Evolutionary conservation across 2,797 vertebrate genomes (phyloP).

Genomic region (Netta rufina): DNA sequence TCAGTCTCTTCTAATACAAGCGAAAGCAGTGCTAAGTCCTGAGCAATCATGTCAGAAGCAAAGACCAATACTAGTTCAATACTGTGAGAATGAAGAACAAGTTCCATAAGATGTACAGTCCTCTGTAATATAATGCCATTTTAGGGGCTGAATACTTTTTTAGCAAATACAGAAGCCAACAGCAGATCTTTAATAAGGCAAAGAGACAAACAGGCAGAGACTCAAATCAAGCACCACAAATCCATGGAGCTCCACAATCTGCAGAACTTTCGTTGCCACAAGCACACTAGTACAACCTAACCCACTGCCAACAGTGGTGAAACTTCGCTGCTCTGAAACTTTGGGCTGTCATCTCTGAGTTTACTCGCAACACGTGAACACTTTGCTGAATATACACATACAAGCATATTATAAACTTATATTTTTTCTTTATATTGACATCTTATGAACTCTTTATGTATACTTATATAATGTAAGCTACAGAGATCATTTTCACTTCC

Average conservation of each 20-base stretch:
- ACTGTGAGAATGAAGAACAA: background rate
- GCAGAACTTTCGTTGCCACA: fast-evolving
- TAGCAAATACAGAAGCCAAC: background rate
- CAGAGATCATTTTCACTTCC: conserved; percentile 50
- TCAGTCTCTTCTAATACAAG: background rate
- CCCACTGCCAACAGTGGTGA: background rate
- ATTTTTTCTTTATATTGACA: background rate
- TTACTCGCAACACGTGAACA: background rate
- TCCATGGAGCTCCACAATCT: background rate
- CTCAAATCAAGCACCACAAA: background rate
- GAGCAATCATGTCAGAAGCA: background rate
- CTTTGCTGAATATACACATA: background rate
- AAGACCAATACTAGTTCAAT: background rate
- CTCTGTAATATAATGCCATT: background rate
- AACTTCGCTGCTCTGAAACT: background rate
- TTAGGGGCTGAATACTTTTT: background rate
- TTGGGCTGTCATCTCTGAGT: background rate
- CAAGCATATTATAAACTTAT: background rate
- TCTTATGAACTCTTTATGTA: background rate
- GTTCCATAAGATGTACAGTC: background rate
- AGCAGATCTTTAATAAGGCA: background rate
- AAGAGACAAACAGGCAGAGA: background rate
- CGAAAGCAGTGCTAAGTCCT: background rate
- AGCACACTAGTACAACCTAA: background rate
- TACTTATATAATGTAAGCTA: background rate